Evolutionary conservation across 2,797 vertebrate genomes (phyloP), one percentile per base, ranked within the genome.

Genomic region (Enteromius fasciolatus): DNA sequence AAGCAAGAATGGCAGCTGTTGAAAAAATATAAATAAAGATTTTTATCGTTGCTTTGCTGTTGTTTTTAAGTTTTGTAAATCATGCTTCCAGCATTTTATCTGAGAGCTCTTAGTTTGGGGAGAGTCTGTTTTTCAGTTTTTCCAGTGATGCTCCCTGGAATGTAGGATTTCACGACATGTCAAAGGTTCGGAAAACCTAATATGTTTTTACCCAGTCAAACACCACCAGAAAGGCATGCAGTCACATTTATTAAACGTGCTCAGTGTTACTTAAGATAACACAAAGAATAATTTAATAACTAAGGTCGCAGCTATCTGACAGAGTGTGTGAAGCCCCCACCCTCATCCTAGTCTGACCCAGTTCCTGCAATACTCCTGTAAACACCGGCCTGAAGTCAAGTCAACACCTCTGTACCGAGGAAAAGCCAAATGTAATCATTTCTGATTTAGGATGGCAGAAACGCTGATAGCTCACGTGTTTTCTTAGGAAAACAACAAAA

Each of bases 341-440:
- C 50, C 76, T 28, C 46, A 33, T 50, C 59, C 59, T 17, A 61
- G 50, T 52, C 39, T 86, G 78, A 89, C 85, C 79, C 73, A 83
- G 50, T 90, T 91, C 85, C 88, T 76, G 83, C 82, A 80, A 70
- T 25, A 78, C 82, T 86, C 84, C 52, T 82, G 81, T 84, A 86
- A 89, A 83, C 80, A 85, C 39, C 31, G 44, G 76, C 79, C 61
- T 57, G 11, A 76, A 68, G 83, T 63, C 78, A 85, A 83, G 75
- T 73, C 81, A 82, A 84, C 79, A 79, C 68, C 81, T 86, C 76
- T 33, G 39, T 69, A 39, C 18, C 5, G 14, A 81, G 46, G 41
- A 82, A 66, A 81, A 57, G 20, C 61, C 67, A 81, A 78, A 76
- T 81, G 73, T 52, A 84, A 86, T 83, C 75, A 73, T 25, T 50